A percentile compares a stretch with the other conserved stretches of the same genome.
phyloP scores from a whole-genome alignment of 2,113 vertebrate genomes.

The Lasiurus borealis region DNA sequence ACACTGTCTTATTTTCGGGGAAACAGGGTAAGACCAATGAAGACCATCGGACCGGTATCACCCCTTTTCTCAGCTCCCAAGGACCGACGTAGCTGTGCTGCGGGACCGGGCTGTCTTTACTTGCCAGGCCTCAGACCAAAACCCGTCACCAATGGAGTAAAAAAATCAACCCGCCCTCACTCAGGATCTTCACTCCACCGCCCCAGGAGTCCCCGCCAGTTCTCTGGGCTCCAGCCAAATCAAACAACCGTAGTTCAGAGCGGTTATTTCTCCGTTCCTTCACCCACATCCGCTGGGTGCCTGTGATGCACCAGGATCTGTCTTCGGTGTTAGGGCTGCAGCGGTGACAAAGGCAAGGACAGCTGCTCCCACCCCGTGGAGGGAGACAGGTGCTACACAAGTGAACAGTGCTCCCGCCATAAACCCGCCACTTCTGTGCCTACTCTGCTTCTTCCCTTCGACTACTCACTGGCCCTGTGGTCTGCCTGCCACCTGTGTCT shows the following conservation, averaged over 20 bases:
- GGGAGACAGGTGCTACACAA: background rate
- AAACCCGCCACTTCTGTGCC: background rate
- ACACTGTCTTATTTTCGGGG: no score
- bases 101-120: background rate
- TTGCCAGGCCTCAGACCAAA: background rate
- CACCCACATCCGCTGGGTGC: no score
- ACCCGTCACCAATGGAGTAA: background rate
- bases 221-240: background rate
- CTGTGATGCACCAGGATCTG: background rate
- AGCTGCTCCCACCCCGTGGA: background rate
- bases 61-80: background rate
- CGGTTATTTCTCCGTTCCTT: background rate
- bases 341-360: background rate
- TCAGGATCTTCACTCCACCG: background rate
- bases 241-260: background rate
- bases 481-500: background rate
- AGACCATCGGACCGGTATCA: background rate
- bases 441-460: background rate
- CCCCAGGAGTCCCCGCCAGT: background rate
- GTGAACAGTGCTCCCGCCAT: background rate
- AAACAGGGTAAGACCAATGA: background rate
- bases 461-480: background rate
- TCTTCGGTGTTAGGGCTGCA: no score
- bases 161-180: background rate
- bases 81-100: background rate